Conservation (phyloP, 2,113 vertebrate species). For the Hirundichthys speculiger region DNA sequence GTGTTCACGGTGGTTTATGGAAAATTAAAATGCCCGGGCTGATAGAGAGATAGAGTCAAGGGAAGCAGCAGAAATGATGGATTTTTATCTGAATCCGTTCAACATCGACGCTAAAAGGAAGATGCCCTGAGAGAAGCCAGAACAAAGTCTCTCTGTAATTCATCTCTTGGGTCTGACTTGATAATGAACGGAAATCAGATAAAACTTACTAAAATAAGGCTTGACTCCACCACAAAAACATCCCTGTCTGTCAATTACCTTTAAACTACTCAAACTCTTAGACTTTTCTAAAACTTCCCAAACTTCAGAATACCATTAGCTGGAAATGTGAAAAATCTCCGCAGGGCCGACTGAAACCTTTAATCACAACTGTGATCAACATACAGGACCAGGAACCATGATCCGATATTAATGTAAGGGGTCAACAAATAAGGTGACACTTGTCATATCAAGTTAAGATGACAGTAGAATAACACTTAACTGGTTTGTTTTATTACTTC, state of each 20-base stretch:
- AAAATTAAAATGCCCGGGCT: constrained; percentile 40
- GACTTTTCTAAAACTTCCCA: no score
- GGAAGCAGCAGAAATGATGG: constrained; percentile 50
- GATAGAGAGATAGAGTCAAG: constrained; percentile 48
- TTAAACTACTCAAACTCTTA: background rate
- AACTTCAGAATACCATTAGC: no score
- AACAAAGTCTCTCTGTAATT: constrained; percentile 40
- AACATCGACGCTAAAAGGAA: constrained; percentile 30
- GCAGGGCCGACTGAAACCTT: no score
- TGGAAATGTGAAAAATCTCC: no score
- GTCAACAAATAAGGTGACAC: no score
- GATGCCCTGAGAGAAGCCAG: constrained; percentile 38
- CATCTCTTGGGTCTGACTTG: constrained; percentile 45
- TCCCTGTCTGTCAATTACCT: constrained; percentile 25
- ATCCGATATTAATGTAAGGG: no score
- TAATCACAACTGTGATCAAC: no score
- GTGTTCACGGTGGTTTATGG: constrained; percentile 19
- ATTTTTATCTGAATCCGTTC: constrained; percentile 33
- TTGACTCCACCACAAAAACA: constrained; percentile 21
- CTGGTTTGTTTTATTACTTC: no score
- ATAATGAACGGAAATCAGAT: constrained; percentile 57
- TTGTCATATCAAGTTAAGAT: no score
- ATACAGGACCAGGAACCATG: no score
- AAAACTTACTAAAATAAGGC: constrained; percentile 41
- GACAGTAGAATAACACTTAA: no score